These are phyloP conservation scores for Cheilosia scutellata DNA, from an alignment of 2,888 invertebrate species.

Conservation along the genomic window DNA sequence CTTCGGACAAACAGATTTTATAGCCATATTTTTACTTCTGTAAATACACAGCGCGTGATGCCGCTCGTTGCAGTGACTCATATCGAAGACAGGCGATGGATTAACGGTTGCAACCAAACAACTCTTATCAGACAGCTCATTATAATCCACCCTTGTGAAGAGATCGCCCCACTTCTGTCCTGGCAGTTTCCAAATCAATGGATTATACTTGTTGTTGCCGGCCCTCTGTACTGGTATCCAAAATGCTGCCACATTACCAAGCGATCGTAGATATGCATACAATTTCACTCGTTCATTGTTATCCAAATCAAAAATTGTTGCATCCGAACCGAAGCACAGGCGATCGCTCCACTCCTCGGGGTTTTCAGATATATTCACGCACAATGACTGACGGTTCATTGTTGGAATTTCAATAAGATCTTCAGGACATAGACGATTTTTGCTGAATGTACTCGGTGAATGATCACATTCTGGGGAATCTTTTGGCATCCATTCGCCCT, in stretches of 20 bases:
- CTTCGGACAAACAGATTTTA: slow-evolving; percentile 78
- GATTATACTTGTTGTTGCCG: slow-evolving; percentile 82
- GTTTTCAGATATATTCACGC: slow-evolving; percentile 80
- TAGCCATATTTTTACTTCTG: slow-evolving; percentile 73
- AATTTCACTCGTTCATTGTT: slow-evolving; percentile 76
- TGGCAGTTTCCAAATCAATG: slow-evolving; percentile 85
- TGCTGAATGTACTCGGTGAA: slow-evolving; percentile 36
- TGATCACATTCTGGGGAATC: slow-evolving; percentile 77
- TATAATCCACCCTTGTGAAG: slow-evolving; percentile 76
- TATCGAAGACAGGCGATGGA: slow-evolving; percentile 55
- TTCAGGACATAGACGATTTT: slow-evolving; percentile 78
- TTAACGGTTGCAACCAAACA: slow-evolving; percentile 78
- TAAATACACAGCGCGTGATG: slow-evolving; percentile 79
- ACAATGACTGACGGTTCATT: slow-evolving; percentile 71
- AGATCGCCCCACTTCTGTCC: slow-evolving; percentile 82
- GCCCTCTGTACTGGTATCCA: slow-evolving; percentile 85
- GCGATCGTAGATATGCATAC: slow-evolving; percentile 79
- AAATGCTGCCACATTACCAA: slow-evolving; percentile 78
- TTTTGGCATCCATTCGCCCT: slow-evolving; percentile 78
- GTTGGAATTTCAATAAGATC: slow-evolving; percentile 77
- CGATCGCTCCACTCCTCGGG: slow-evolving; percentile 78
- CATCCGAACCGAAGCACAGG: slow-evolving; percentile 80
- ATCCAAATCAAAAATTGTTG: slow-evolving; percentile 76
- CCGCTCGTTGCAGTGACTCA: slow-evolving; percentile 77
- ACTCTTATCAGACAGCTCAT: slow-evolving; percentile 76